These are phyloP conservation scores for Pantala flavescens DNA, from an alignment of 1,140 invertebrate genomes.

Conservation along the genomic window DNA sequence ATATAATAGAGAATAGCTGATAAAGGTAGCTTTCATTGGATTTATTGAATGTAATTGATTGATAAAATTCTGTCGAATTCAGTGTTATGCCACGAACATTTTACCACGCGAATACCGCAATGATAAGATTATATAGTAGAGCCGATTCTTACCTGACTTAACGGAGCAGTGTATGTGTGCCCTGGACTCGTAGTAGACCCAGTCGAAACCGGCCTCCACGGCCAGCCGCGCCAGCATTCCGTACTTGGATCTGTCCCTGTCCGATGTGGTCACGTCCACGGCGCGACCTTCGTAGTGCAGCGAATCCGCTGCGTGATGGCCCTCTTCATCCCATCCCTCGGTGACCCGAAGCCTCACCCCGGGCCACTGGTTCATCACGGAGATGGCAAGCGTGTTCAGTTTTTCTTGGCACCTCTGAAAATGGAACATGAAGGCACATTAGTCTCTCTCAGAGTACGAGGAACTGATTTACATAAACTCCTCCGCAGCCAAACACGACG, in stretches of 20 bases:
- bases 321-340: conserved; percentile 89
- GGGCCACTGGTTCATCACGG: conserved; percentile 97
- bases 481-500: no score
- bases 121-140: no score
- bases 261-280: conserved; percentile 89
- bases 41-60: no score
- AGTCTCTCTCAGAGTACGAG: background rate
- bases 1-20: no score
- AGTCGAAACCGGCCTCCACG: conserved; percentile 94
- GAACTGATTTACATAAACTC: no score
- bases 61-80: no score
- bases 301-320: conserved; percentile 63
- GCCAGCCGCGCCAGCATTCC: conserved; percentile 93
- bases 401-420: conserved; percentile 91
- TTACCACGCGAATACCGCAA: no score
- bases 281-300: conserved; percentile 93
- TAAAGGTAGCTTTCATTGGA: no score
- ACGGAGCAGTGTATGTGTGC: conserved; percentile 95
- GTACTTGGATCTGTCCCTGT: conserved; percentile 83
- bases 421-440: conserved; percentile 20
- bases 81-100: no score
- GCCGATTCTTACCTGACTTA: conserved; percentile 82
- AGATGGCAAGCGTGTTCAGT: conserved; percentile 85
- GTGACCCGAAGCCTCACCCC: conserved; percentile 83
- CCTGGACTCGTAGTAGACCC: conserved; percentile 93